phyloP scores from a whole-genome alignment of 2,888 invertebrate genomes.

The Dryocosmus kuriphilus region DNA sequence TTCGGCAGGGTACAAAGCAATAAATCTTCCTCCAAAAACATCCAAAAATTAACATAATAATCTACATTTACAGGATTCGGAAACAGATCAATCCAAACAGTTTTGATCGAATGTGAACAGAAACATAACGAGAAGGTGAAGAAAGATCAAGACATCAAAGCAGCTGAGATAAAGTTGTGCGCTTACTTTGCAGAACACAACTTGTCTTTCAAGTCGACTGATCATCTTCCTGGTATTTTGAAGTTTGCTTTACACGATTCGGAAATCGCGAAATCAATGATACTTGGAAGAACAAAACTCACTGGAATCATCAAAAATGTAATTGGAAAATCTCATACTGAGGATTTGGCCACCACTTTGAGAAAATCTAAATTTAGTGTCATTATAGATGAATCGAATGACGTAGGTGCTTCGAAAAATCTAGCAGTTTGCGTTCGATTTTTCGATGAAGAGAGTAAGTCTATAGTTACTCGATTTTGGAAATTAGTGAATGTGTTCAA shows the following conservation, averaged over 20 bases:
- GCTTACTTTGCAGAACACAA: background rate
- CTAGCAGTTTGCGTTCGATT: slow-evolving; percentile 46
- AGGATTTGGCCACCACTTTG: background rate
- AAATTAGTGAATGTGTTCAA: slow-evolving; percentile 56
- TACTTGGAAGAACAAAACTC: background rate
- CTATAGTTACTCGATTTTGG: slow-evolving; percentile 57
- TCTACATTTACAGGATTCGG: too few relatives aligned
- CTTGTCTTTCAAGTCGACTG: too few relatives aligned
- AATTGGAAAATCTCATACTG: slow-evolving; percentile 4
- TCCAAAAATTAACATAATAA: too few relatives aligned
- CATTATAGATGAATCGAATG: background rate
- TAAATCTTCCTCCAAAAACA: too few relatives aligned
- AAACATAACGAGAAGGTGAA: too few relatives aligned
- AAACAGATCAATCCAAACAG: too few relatives aligned
- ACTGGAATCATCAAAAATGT: too few relatives aligned
- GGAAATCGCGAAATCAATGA: background rate
- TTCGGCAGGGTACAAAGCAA: too few relatives aligned
- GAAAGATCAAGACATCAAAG: background rate
- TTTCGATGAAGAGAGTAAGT: slow-evolving; percentile 51
- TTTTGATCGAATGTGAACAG: too few relatives aligned
- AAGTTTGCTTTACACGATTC: slow-evolving; percentile 1
- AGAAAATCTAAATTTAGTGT: slow-evolving; percentile 1
- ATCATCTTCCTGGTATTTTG: background rate
- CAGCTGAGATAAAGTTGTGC: slow-evolving; percentile 2
- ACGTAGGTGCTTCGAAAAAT: background rate